phyloP scores from a whole-genome alignment of 92 coral and sea anemone species.

The Paragorgia papillata region DNA sequence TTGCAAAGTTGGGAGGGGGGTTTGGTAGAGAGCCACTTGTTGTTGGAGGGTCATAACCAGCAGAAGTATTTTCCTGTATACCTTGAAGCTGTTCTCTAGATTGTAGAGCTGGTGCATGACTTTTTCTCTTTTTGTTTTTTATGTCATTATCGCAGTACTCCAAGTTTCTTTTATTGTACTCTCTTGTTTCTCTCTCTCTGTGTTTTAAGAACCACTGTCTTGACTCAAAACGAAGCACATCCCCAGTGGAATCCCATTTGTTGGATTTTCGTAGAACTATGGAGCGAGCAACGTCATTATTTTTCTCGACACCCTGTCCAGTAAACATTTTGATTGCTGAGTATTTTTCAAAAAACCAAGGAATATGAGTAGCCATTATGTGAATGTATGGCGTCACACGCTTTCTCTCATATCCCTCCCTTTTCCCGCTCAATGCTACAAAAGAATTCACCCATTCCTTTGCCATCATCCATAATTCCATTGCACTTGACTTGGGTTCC shows the following conservation, averaged over 20 bases:
- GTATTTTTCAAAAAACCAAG: slow-evolving; percentile 41
- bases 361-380: slow-evolving; percentile 52
- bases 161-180: slow-evolving; percentile 35
- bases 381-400: slow-evolving; percentile 57
- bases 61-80: too few species aligned
- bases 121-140: slow-evolving; percentile 34
- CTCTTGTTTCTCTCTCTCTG: slow-evolving; percentile 38
- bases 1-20: too few species aligned
- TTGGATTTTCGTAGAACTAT: slow-evolving; percentile 41
- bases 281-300: slow-evolving; percentile 17
- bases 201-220: slow-evolving; percentile 52
- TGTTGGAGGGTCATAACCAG: too few species aligned
- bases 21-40: too few species aligned
- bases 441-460: too few species aligned
- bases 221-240: slow-evolving; percentile 45
- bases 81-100: too few species aligned
- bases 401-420: too few species aligned
- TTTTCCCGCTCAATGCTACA: too few species aligned
- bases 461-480: too few species aligned
- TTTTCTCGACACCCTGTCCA: slow-evolving; percentile 63
- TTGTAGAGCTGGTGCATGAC: too few species aligned
- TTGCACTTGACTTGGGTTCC: too few species aligned
- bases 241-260: slow-evolving; percentile 57
- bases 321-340: slow-evolving; percentile 55
- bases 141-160: slow-evolving; percentile 59